Evolutionary conservation across 2,888 invertebrate genomes (phyloP), one percentile per base, ranked within the genome.

Genomic region (Nomada goodeniana): DNA sequence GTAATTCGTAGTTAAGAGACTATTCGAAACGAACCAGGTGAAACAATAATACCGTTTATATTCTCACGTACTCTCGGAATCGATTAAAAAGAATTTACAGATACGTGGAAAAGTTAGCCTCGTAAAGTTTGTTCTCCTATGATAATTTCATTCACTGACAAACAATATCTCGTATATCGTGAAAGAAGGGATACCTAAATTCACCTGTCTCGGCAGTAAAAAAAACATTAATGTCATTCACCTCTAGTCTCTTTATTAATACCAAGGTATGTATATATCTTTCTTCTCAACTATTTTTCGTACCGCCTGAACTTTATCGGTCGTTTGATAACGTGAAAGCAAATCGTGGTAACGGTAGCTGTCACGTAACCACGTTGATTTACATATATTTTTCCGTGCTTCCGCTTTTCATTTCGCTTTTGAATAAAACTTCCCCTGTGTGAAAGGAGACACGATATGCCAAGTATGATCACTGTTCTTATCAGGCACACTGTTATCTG

Each of bases 401-500:
- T 9, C 0, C 13, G 1, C 15, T 0, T 57, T 55, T 44, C 20
- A 26, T 67, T 52, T 11, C n/a, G 13, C 42, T 67, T 72, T 52
- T n/a, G n/a, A 63, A 63, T n/a, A 61, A 60, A 50, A 20, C 10
- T 52, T 29, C 44, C 50, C 26, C 50, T 52, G 71, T 44, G 69
- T 20, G 69, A 76, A 70, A 57, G 44, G n/a, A 50, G 70, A 76
- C 64, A n/a, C 47, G 72, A 79, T 59, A 57, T 23, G 80, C 44
- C 57, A 47, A 26, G 57, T 63, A 68, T 26, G 80, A 79, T 80
- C 72, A 72, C 52, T 57, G 36, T 60, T 80, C 73, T 73, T 80
- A 63, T 73, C 65, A 20, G 20, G 7, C 23, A 15, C 18, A 60
- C 55, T 20, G 71, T 67, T 79, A 72, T 64, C 80, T 61, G 13